These are phyloP conservation scores for Orientallactaga sibirica DNA, from an alignment of 2,797 vertebrate genomes.

Conservation along the genomic window DNA sequence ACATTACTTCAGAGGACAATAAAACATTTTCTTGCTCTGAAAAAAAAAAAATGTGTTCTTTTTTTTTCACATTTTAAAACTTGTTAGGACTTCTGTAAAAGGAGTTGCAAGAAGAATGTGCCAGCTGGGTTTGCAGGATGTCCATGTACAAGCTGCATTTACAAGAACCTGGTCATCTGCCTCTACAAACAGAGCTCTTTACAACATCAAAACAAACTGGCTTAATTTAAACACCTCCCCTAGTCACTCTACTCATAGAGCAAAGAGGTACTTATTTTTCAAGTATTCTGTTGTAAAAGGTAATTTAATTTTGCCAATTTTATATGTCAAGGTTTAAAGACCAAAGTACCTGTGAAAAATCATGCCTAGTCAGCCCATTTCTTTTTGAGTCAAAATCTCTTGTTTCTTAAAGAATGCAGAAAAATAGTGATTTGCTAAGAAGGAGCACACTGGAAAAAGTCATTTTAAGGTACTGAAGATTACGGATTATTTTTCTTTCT, in stretches of 20 bases:
- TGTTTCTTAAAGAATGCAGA: conserved; percentile 86
- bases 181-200: conserved; percentile 89
- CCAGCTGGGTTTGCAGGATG: conserved; percentile 85
- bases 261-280: conserved; percentile 89
- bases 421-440: conserved; percentile 87
- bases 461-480: conserved; percentile 85
- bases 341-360: conserved; percentile 84
- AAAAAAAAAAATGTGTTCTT: conserved; percentile 88
- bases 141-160: conserved; percentile 87
- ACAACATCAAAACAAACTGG: conserved; percentile 89
- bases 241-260: conserved; percentile 88
- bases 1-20: conserved; percentile 87
- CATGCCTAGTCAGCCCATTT: conserved; percentile 84
- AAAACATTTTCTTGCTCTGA: conserved; percentile 87
- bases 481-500: conserved; percentile 86
- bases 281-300: conserved; percentile 93
- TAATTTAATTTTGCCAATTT: conserved; percentile 90
- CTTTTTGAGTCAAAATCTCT: conserved; percentile 86
- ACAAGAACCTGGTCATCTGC: conserved; percentile 88
- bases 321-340: conserved; percentile 87
- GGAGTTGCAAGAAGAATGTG: conserved; percentile 83
- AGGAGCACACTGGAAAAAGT: conserved; percentile 87
- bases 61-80: conserved; percentile 88
- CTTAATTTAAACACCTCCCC: conserved; percentile 88
- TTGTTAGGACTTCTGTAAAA: conserved; percentile 84